Conservation (phyloP, 2,113 vertebrate species). For the Dipodomys ordii region DNA sequence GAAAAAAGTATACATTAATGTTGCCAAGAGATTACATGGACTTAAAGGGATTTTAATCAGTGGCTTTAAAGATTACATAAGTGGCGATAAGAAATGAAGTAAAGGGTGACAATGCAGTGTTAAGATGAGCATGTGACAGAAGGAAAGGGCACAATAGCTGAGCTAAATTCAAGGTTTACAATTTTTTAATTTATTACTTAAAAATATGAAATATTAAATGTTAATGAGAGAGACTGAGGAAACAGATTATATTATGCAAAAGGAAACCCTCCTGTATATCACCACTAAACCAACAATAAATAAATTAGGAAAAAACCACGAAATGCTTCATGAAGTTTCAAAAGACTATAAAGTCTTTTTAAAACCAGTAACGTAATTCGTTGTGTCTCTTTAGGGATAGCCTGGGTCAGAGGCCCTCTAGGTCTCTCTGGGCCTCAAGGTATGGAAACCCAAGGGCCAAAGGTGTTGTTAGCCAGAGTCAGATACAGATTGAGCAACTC, state of each 20-base stretch:
- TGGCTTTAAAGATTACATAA: not conserved
- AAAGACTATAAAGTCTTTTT: too few relatives aligned
- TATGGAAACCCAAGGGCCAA: slow-evolving; percentile 86
- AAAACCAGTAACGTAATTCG: not conserved
- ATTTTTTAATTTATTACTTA: not conserved
- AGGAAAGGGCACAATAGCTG: not conserved
- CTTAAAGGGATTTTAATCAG: slow-evolving; percentile 16
- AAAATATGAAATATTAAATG: not conserved
- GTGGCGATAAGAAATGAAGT: not conserved
- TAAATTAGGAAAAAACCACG: too few relatives aligned
- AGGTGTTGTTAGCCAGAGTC: slow-evolving; percentile 78
- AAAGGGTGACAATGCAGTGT: not conserved
- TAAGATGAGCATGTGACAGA: not conserved
- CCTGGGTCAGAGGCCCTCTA: slow-evolving; percentile 86
- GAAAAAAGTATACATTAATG: not conserved
- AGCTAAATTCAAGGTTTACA: not conserved
- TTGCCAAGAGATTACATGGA: slow-evolving; percentile 35
- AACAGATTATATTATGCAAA: too few relatives aligned
- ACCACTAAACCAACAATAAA: too few relatives aligned
- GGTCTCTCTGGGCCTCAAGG: slow-evolving; percentile 87
- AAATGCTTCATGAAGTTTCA: too few relatives aligned
- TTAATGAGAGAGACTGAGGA: too few relatives aligned
- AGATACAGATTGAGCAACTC: not conserved
- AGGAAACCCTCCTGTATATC: too few relatives aligned
- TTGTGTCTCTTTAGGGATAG: slow-evolving; percentile 87